Conservation (phyloP, 2,113 vertebrate species). For the Oplegnathus fasciatus region DNA sequence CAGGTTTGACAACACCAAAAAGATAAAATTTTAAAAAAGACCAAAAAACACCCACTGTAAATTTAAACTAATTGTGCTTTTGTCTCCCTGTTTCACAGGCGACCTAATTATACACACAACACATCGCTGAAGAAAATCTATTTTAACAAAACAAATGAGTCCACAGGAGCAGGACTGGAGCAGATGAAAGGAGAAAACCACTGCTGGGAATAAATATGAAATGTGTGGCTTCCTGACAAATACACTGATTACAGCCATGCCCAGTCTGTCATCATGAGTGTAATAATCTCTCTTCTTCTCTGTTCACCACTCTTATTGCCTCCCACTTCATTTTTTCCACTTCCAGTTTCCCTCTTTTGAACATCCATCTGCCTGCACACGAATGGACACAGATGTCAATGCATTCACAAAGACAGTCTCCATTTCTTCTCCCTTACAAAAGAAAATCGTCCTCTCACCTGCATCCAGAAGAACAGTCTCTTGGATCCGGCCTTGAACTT, state of each 20-base stretch:
- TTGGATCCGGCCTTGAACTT: constrained; percentile 98
- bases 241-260: background rate
- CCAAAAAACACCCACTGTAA: background rate
- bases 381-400: background rate
- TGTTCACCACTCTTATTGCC: background rate
- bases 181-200: background rate
- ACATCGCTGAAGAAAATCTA: background rate
- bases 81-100: no score
- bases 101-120: background rate
- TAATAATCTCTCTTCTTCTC: background rate
- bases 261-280: background rate
- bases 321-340: constrained; percentile 6
- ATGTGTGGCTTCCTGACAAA: background rate
- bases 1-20: background rate
- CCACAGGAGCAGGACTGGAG: background rate
- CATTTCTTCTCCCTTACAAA: background rate
- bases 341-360: background rate
- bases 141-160: background rate
- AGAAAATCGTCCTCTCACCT: constrained; percentile 82
- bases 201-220: background rate
- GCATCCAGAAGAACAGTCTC: constrained; percentile 99
- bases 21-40: background rate
- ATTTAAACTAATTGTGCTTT: background rate
- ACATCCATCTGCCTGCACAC: background rate
- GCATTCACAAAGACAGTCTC: background rate